Conservation (phyloP, 1,140 invertebrate genomes). For the Pomacea maculata region DNA sequence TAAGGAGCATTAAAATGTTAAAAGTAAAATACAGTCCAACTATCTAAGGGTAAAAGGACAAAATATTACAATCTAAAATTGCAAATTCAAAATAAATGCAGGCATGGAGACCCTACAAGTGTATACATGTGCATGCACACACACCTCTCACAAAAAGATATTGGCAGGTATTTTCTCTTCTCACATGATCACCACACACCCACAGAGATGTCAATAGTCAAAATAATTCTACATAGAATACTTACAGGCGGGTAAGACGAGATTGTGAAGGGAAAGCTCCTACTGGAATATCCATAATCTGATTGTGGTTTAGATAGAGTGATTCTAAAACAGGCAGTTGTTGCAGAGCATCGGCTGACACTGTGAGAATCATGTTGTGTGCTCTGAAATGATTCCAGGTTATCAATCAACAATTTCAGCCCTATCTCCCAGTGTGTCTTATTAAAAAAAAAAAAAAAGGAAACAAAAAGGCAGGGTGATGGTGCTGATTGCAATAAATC, state of each 20-base stretch:
- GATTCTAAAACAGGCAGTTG: constrained; percentile 36
- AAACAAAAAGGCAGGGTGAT: too few species aligned
- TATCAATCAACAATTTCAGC: neutral
- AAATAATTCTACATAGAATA: neutral
- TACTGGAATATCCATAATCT: constrained; percentile 43
- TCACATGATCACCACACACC: neutral
- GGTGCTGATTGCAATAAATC: too few species aligned
- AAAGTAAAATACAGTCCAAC: too few species aligned
- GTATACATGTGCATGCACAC: too few species aligned
- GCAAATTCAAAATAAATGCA: neutral
- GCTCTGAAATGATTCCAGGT: constrained; percentile 37
- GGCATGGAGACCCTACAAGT: neutral
- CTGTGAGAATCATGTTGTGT: constrained; percentile 42
- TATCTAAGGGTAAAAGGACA: too few species aligned
- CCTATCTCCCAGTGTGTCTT: too few species aligned
- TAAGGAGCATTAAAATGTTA: too few species aligned
- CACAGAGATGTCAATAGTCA: neutral
- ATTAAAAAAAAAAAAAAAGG: too few species aligned
- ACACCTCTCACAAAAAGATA: neutral
- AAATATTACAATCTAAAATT: too few species aligned
- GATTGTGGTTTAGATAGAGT: constrained; percentile 47
- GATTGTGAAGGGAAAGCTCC: constrained; percentile 47
- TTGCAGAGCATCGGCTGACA: constrained; percentile 34
- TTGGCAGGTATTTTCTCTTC: too few species aligned
- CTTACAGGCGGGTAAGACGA: constrained; percentile 49